phyloP scores from a whole-genome alignment of 2,797 vertebrate species.

The Gephyroberyx darwinii region DNA sequence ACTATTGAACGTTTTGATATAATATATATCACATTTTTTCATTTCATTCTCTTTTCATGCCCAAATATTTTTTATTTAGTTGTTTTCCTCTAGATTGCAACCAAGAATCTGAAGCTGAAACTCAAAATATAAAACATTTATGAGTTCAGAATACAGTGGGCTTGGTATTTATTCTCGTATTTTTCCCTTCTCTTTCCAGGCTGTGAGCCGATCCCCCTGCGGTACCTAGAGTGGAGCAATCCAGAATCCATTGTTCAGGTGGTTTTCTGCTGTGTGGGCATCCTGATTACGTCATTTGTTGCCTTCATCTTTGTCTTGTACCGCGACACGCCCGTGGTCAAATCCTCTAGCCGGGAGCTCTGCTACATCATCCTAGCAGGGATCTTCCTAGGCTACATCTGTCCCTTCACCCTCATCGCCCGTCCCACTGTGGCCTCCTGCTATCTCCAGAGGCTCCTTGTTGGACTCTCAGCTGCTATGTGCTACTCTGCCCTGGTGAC shows the following conservation, averaged over 20 bases:
- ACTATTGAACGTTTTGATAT: slow-evolving; percentile 40
- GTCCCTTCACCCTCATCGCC: slow-evolving; percentile 96
- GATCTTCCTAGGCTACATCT: slow-evolving; percentile 96
- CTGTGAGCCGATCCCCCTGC: slow-evolving; percentile 90
- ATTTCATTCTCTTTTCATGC: not conserved
- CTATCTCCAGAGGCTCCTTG: slow-evolving; percentile 95
- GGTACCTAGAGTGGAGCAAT: slow-evolving; percentile 95
- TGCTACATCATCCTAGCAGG: slow-evolving; percentile 98
- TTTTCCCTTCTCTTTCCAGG: slow-evolving; percentile 74
- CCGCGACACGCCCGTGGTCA: slow-evolving; percentile 97
- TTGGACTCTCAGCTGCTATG: slow-evolving; percentile 96
- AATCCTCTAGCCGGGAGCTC: slow-evolving; percentile 97
- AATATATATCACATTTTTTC: slow-evolving; percentile 3
- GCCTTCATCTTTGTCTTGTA: slow-evolving; percentile 95
- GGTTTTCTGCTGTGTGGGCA: slow-evolving; percentile 94
- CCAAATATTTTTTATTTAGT: slow-evolving; percentile 11
- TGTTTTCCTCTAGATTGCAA: not conserved
- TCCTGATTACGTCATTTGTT: slow-evolving; percentile 95
- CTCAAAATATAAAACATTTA: slow-evolving; percentile 23
- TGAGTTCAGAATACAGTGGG: slow-evolving; percentile 2
- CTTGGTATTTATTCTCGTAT: slow-evolving; percentile 19
- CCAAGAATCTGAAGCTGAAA: not conserved
- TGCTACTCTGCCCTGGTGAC: slow-evolving; percentile 97
- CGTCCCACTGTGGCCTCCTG: slow-evolving; percentile 93
- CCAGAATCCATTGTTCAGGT: slow-evolving; percentile 96